Base-by-base conservation (phyloP, 2,113 vertebrate genomes). In the Herpetotheres cachinnans region DNA sequence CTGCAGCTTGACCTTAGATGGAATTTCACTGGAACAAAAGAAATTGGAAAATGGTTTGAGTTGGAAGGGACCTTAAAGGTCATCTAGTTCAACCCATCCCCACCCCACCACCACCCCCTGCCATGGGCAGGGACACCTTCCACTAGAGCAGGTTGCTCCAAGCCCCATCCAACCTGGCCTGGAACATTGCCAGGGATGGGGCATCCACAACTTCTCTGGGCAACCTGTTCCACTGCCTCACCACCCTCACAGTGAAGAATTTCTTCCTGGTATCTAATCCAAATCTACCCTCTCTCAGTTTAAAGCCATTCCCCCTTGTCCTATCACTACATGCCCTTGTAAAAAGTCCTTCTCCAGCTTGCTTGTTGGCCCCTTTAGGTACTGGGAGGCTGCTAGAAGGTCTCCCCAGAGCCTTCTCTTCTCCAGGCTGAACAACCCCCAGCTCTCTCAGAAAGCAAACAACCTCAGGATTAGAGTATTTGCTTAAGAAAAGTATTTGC, bases 231-330 rank as follows among this genome's bases (percentile, higher is more conserved):
- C 50, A 32, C 14, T 5, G 46, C 21, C 25, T 66, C 29, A 25
- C 3, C 8, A 54, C 9, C 10, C 3, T 10, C 9, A 10, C 0
- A 24, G 17, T 14, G 1, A 32, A 36, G 7, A 36, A 25, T 42
- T 65, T 66, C 17, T 47, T 59, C 46, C 30, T 54, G 27, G 15
- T 11, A 32, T 4, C 13, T 47, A 11, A 54, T 42, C 15, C 32
- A 29, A 66, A 54, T 5, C n/a, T 47, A 6, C 12, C 21, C 2
- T 40, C 22, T 14, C 61, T 22, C 19, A 46, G 6, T 54, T 78
- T 54, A 27, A 40, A 59, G 18, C 7, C 12, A n/a, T 24, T 59
- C 1, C 4, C 7, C 8, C 16, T 59, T 54, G 36, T 46, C 14
- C 12, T 27, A 16, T 29, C 22, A 58, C 16, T 3, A 5, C 15